phyloP scores from a whole-genome alignment of 1,140 invertebrate genomes.

The Aphaenogaster floridana region DNA sequence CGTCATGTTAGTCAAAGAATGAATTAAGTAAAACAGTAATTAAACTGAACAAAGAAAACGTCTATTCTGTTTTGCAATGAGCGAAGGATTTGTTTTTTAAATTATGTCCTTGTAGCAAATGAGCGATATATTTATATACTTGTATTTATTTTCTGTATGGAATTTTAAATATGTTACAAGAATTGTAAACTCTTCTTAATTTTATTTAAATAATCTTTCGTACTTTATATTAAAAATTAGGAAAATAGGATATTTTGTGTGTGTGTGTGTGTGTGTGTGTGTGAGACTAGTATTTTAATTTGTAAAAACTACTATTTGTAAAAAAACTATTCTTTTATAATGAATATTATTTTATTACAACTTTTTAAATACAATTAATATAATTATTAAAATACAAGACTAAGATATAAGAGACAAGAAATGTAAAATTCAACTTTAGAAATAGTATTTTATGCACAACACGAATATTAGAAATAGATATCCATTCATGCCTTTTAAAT shows the following conservation, averaged over 20 bases:
- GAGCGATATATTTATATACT: background rate
- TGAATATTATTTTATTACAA: background rate
- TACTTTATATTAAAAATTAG: background rate
- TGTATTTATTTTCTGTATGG: background rate
- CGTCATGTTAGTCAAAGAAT: too few species aligned
- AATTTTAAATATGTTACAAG: constrained; percentile 3
- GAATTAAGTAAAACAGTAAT: too few species aligned
- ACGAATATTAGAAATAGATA: background rate
- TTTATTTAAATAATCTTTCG: too few species aligned
- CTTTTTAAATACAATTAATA: background rate
- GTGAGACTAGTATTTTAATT: background rate
- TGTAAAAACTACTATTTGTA: background rate
- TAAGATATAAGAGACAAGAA: background rate
- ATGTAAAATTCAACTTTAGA: background rate
- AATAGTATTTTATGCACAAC: background rate
- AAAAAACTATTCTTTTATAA: too few species aligned
- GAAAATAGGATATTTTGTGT: background rate
- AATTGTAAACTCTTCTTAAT: background rate
- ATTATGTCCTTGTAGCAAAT: too few species aligned
- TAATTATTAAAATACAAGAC: background rate
- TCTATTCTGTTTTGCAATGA: too few species aligned
- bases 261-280: too few species aligned
- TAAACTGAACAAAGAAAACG: too few species aligned
- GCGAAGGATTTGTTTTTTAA: too few species aligned
- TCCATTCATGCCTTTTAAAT: background rate